Conservation (phyloP, 2,888 invertebrate species). For the Acrobasis suavella region DNA sequence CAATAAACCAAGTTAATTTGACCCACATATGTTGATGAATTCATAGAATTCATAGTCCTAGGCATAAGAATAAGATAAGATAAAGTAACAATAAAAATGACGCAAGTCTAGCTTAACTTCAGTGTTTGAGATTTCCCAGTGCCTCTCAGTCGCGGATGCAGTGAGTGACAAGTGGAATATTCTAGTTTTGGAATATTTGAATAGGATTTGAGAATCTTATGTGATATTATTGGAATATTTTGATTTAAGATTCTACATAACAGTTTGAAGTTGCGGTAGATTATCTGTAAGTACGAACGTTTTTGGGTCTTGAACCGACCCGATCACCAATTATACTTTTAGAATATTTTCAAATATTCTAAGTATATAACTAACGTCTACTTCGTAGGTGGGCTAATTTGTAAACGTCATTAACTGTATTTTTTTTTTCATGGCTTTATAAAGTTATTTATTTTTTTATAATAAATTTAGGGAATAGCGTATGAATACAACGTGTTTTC, state of each 20-base stretch:
- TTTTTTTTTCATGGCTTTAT: too few species aligned
- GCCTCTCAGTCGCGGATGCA: neutral
- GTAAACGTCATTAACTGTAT: too few species aligned
- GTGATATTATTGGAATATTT: constrained; percentile 5
- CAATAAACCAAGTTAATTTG: constrained; percentile 12
- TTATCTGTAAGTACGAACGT: too few species aligned
- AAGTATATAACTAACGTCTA: too few species aligned
- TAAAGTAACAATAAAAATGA: constrained; percentile 18
- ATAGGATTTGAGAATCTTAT: neutral
- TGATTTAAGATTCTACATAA: neutral
- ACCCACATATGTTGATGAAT: constrained; percentile 5
- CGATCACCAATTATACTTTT: too few species aligned
- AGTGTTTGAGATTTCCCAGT: constrained; percentile 13
- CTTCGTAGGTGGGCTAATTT: too few species aligned
- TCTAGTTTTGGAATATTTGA: neutral
- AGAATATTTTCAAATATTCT: too few species aligned
- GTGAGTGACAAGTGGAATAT: neutral
- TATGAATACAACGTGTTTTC: too few species aligned
- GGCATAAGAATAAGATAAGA: constrained; percentile 16
- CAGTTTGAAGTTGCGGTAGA: too few species aligned
- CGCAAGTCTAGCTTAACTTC: neutral
- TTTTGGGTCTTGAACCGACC: too few species aligned
- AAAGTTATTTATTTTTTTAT: too few species aligned
- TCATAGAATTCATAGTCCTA: constrained; percentile 10
- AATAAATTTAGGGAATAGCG: too few species aligned